A percentile compares a stretch with the other conserved stretches of the same genome.
phyloP scores from a whole-genome alignment of 1,140 invertebrate genomes.

The Calliopsis andreniformis region DNA sequence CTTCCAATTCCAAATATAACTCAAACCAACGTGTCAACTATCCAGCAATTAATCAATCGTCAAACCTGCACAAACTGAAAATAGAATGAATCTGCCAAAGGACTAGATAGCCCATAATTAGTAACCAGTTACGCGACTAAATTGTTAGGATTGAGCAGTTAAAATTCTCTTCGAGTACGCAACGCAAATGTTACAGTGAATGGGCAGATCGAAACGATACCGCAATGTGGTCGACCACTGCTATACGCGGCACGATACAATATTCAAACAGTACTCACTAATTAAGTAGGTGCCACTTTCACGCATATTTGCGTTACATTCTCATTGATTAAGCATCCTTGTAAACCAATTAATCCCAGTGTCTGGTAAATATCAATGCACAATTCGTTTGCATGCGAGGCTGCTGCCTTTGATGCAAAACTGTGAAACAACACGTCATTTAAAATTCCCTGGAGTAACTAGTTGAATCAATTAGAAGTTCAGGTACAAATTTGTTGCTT shows the following conservation, averaged over 20 bases:
- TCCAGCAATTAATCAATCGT: no score
- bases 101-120: no score
- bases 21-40: no score
- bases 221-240: background rate
- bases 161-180: background rate
- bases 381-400: background rate
- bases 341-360: background rate
- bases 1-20: no score
- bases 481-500: no score
- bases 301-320: background rate
- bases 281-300: background rate
- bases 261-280: background rate
- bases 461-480: no score
- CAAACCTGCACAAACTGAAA: no score
- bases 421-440: no score
- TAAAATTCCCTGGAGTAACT: no score
- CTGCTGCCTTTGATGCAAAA: no score
- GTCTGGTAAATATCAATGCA: background rate
- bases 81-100: no score
- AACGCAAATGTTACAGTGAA: background rate
- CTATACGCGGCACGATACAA: background rate
- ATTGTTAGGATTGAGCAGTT: background rate
- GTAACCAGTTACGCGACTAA: background rate
- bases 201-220: background rate
- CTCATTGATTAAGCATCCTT: background rate